Base-by-base conservation (phyloP, 2,888 invertebrate species). In the Rhyacophila evoluta region DNA sequence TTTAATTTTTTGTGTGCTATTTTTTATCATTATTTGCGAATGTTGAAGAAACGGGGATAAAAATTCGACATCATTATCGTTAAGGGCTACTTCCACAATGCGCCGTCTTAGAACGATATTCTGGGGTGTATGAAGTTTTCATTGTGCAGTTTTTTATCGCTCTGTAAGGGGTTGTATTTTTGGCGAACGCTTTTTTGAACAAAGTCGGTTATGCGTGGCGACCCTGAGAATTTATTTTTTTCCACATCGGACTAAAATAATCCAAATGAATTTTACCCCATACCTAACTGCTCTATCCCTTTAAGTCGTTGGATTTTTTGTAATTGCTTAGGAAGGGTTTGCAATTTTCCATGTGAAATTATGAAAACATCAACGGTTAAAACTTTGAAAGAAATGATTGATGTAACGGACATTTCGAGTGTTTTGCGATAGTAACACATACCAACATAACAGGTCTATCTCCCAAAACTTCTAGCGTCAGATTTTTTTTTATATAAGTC, bases 91-190 rank as follows among this genome's bases (percentile, higher is more conserved):
- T 55, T 55, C 10, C 55, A 55, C 55, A 55, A 55, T 55, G 55
- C 55, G 15, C 19, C 55, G 25, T 19, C 55, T 6, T 29, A n/a
- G 28, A 69, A 28, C 10, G 19, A 19, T 8, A 8, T 67, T 38
- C 39, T 12, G 2, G 71, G 81, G 82, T 55, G 25, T 15, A 10
- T 55, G 19, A 55, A 55, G 10, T 55, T 19, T 55, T 55, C 25
- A 25, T 55, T 55, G 55, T 85, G 85, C 85, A 37, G 69, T 72
- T 79, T 79, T 73, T 75, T 79, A 72, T 72, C 38, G 15, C 15
- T 15, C 38, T 27, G 37, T 38, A 74, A 71, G 76, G 79, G 79
- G 79, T 77, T 72, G 71, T 12, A 55, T 77, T 79, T 77, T 79
- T 79, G 77, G 77, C 77, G 25, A 77, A 72, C 25, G 29, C 28